A percentile compares a stretch with the other conserved stretches of the same genome.
Conservation (phyloP, 1,140 invertebrate species). For the Drosophila littoralis region DNA sequence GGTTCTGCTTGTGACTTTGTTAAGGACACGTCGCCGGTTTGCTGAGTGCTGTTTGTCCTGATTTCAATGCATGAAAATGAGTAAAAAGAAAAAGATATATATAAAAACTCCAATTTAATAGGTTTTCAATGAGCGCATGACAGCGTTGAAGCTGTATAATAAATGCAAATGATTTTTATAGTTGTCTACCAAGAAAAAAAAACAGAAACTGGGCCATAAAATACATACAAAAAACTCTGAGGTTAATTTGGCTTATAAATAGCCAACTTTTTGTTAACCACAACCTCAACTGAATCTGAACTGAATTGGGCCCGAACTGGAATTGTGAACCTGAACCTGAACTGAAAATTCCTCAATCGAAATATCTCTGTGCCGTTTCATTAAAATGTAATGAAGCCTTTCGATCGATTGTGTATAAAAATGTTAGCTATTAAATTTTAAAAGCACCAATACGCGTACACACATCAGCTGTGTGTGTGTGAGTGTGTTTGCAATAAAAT, state of each 20-base stretch:
- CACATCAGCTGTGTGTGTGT: conserved; percentile 29
- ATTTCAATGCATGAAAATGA: conserved; percentile 40
- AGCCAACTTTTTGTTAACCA: not conserved
- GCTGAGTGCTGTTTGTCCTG: conserved; percentile 35
- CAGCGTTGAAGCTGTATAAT: conserved; percentile 1
- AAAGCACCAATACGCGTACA: conserved; percentile 65
- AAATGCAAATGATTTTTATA: conserved; percentile 4
- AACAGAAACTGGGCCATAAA: not conserved
- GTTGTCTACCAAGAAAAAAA: not conserved
- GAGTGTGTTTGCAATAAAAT: conserved; percentile 70
- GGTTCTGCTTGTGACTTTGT: conserved; percentile 65
- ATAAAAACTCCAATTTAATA: conserved; percentile 25
- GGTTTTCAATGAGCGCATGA: conserved; percentile 7
- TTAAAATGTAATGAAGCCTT: conserved; percentile 81
- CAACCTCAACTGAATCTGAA: not conserved
- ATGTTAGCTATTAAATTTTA: conserved; percentile 80
- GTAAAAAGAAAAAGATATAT: conserved; percentile 1
- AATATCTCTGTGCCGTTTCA: conserved; percentile 51
- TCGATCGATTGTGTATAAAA: conserved; percentile 80
- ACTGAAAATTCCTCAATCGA: not conserved
- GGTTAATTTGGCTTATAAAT: not conserved
- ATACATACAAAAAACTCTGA: not conserved
- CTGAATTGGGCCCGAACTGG: not conserved
- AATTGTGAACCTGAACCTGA: not conserved
- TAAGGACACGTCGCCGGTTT: conserved; percentile 40